Conservation (phyloP, 1,140 invertebrate species). For the Zaprionus capensis region DNA sequence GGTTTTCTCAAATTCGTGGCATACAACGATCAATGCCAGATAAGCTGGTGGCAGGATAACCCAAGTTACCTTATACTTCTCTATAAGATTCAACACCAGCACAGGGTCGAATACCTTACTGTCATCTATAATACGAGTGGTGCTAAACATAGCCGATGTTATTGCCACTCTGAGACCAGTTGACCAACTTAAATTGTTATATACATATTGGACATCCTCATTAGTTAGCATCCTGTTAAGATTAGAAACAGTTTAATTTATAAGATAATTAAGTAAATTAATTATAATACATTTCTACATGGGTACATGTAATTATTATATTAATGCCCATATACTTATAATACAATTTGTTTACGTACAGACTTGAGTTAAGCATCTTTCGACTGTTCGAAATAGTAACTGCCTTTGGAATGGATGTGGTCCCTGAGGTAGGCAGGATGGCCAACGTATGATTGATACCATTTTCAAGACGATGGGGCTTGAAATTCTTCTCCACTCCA, state of each 20-base stretch:
- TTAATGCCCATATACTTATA: too few species aligned
- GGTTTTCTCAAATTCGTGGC: conserved; percentile 18
- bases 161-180: conserved; percentile 34
- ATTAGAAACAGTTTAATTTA: not conserved
- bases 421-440: conserved; percentile 87
- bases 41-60: conserved; percentile 1
- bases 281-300: too few species aligned
- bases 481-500: conserved; percentile 14
- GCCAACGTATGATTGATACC: conserved; percentile 55
- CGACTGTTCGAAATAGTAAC: conserved; percentile 87
- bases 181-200: conserved; percentile 44
- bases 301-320: too few species aligned
- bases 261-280: not conserved
- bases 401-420: conserved; percentile 91
- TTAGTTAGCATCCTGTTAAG: conserved; percentile 18
- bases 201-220: conserved; percentile 21
- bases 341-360: too few species aligned
- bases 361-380: conserved; percentile 18
- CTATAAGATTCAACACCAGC: conserved; percentile 10
- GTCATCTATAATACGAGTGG: conserved; percentile 25
- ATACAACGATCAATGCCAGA: conserved; percentile 20
- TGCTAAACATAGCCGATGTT: conserved; percentile 8
- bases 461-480: conserved; percentile 21
- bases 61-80: conserved; percentile 42
- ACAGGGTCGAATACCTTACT: conserved; percentile 15